These are phyloP conservation scores for Protobothrops flavoviridis DNA, from an alignment of 2,113 vertebrate genomes.

Conservation along the genomic window DNA sequence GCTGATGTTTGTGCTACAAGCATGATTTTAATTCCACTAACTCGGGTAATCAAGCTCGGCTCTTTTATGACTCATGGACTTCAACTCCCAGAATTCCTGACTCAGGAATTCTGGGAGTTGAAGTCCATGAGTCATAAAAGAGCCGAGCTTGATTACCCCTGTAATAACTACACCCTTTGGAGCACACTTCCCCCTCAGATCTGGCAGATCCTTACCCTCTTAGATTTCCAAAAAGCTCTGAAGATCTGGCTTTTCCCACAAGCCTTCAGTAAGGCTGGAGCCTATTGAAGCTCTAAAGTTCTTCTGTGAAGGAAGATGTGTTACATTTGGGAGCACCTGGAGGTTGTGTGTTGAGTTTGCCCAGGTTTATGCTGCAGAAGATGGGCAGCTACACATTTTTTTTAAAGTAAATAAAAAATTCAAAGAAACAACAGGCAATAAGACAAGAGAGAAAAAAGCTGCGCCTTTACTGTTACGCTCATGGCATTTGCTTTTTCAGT, in stretches of 20 bases:
- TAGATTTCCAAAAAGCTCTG: background rate
- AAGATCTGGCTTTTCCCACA: background rate
- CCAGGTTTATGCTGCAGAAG: background rate
- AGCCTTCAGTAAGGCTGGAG: background rate
- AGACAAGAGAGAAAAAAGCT: background rate
- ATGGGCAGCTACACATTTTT: background rate
- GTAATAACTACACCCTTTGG: background rate
- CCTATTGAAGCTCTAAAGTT: background rate
- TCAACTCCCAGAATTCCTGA: too few species aligned
- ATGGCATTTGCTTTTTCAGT: background rate
- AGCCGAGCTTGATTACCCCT: too few species aligned
- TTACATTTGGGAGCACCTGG: background rate
- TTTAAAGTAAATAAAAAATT: background rate
- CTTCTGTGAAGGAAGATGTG: background rate
- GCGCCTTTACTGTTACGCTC: background rate
- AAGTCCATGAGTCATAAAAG: too few species aligned
- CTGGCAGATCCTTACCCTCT: background rate
- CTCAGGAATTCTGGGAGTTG: too few species aligned
- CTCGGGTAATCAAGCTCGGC: too few species aligned
- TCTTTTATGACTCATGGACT: too few species aligned
- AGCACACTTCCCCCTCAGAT: background rate
- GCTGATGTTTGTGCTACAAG: background rate
- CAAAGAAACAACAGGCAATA: background rate
- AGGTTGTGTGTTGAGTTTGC: background rate
- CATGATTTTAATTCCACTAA: background rate